These are phyloP conservation scores for Archocentrus centrarchus DNA, from an alignment of 2,113 vertebrate species.

Conservation along the genomic window DNA sequence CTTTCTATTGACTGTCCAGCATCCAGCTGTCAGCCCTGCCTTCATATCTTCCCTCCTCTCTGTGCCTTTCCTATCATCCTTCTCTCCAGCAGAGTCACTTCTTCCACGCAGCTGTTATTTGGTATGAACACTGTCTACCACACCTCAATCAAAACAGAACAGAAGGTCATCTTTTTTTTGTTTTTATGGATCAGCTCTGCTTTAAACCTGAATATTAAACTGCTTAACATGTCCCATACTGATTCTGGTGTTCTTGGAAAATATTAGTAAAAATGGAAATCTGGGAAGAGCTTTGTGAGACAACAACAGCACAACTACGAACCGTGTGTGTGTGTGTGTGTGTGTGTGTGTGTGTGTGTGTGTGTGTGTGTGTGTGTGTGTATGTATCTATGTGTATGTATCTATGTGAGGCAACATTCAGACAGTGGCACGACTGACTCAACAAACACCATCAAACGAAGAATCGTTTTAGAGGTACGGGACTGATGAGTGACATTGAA, in stretches of 20 bases:
- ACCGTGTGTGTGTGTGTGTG: not conserved
- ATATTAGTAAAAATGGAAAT: slow-evolving; percentile 39
- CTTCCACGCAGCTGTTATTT: slow-evolving; percentile 66
- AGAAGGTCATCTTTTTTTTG: slow-evolving; percentile 38
- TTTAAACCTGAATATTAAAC: slow-evolving; percentile 44
- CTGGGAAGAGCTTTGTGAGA: slow-evolving; percentile 30
- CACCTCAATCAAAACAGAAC: slow-evolving; percentile 62
- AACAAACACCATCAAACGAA: not conserved
- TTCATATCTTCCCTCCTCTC: slow-evolving; percentile 13
- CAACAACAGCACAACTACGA: slow-evolving; percentile 26
- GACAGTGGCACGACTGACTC: not conserved
- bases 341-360: not conserved
- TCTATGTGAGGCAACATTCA: not conserved
- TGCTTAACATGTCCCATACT: slow-evolving; percentile 5
- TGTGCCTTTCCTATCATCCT: slow-evolving; percentile 31
- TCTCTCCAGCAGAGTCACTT: slow-evolving; percentile 55
- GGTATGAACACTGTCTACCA: slow-evolving; percentile 57
- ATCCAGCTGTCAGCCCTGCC: slow-evolving; percentile 42
- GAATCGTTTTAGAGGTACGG: not conserved
- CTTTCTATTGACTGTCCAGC: not conserved
- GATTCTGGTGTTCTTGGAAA: slow-evolving; percentile 49
- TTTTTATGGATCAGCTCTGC: slow-evolving; percentile 15
- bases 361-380: not conserved
- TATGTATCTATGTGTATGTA: not conserved
- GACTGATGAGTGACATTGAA: not conserved